Conservation (phyloP, 1,140 invertebrate genomes). For the Euwallacea similis region DNA sequence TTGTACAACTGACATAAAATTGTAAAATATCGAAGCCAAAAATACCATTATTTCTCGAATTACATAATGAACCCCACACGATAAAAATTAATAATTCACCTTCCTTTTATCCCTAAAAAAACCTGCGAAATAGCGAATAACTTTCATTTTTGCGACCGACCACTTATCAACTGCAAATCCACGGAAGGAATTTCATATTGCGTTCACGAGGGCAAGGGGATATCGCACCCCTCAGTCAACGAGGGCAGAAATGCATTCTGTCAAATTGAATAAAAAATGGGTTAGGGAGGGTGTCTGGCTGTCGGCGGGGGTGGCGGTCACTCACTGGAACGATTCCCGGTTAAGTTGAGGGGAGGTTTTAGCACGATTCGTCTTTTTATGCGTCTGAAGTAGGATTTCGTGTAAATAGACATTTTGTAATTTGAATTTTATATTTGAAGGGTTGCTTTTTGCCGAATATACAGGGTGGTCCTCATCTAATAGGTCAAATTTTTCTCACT, state of each 20-base stretch:
- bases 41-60: too few species aligned
- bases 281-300: conserved; percentile 18
- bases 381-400: neutral
- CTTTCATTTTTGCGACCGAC: too few species aligned
- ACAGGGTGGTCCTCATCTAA: too few species aligned
- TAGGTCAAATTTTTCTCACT: too few species aligned
- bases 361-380: neutral
- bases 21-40: too few species aligned
- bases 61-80: too few species aligned
- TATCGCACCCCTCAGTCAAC: conserved; percentile 11
- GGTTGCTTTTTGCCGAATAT: neutral
- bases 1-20: too few species aligned
- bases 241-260: conserved; percentile 13
- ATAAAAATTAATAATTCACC: neutral
- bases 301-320: conserved; percentile 22
- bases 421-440: too few species aligned
- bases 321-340: conserved; percentile 15
- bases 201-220: conserved; percentile 2
- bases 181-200: neutral
- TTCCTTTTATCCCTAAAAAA: neutral
- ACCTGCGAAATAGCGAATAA: neutral
- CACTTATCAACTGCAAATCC: neutral
- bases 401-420: too few species aligned
- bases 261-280: conserved; percentile 28
- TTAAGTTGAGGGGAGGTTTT: conserved; percentile 20